Percentiles rank a stretch among this genome's conserved stretches.
Evolutionary conservation across 2,888 invertebrate genomes (phyloP).

Genomic region (Watsonalla cultraria): DNA sequence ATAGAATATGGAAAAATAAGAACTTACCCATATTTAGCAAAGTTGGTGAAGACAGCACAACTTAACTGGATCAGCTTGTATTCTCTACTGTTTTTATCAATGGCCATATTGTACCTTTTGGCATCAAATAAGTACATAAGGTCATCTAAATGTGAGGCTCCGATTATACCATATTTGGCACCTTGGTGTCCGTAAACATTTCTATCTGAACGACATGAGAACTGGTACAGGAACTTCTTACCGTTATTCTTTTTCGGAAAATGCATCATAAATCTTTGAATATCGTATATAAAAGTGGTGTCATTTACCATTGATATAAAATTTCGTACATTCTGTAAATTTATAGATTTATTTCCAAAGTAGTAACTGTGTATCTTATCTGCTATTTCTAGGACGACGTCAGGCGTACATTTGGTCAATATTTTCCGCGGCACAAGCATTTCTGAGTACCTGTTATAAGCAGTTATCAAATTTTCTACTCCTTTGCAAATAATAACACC

Average conservation of each 20-base stretch:
- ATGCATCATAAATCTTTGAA: slow-evolving; percentile 21
- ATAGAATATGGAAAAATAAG: not conserved
- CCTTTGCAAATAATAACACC: slow-evolving; percentile 39
- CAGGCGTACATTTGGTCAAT: slow-evolving; percentile 16
- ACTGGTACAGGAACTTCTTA: slow-evolving; percentile 32
- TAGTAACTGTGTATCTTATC: slow-evolving; percentile 24
- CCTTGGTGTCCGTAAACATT: slow-evolving; percentile 30
- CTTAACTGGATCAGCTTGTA: slow-evolving; percentile 37
- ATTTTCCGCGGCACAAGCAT: slow-evolving; percentile 28
- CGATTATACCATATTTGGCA: slow-evolving; percentile 23
- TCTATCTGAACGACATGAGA: slow-evolving; percentile 32
- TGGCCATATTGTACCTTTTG: slow-evolving; percentile 19
- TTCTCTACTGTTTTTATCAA: slow-evolving; percentile 29
- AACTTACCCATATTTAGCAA: slow-evolving; percentile 52
- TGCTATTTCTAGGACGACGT: slow-evolving; percentile 18
- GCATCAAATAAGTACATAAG: slow-evolving; percentile 33
- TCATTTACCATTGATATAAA: slow-evolving; percentile 21
- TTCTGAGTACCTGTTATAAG: slow-evolving; percentile 22
- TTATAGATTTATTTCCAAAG: slow-evolving; percentile 22
- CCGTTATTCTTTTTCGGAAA: slow-evolving; percentile 12
- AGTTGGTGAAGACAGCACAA: slow-evolving; percentile 41
- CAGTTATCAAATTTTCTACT: slow-evolving; percentile 9
- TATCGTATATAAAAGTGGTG: slow-evolving; percentile 21
- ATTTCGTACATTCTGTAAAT: slow-evolving; percentile 16
- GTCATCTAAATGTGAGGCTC: slow-evolving; percentile 43